These are phyloP conservation scores for Lithobates pipiens DNA, from an alignment of 2,797 vertebrate species.

Conservation along the genomic window DNA sequence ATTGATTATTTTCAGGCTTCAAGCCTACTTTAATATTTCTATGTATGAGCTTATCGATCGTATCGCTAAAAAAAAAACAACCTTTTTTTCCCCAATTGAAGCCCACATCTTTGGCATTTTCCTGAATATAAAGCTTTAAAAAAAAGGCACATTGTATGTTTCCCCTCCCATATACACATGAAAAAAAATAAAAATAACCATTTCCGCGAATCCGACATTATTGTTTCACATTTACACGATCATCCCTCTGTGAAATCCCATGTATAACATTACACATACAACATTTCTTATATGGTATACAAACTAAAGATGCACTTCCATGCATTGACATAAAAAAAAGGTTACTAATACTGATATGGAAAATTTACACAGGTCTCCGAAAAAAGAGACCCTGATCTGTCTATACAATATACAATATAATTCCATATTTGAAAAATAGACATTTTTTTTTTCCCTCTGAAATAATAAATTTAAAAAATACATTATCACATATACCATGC, in stretches of 20 bases:
- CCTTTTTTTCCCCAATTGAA: not conserved
- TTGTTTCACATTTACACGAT: not conserved
- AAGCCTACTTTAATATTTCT: not conserved
- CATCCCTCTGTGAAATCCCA: not conserved
- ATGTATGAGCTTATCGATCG: not conserved
- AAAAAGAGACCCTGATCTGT: slow-evolving; percentile 55
- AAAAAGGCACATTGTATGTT: not conserved
- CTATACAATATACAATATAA: slow-evolving; percentile 72
- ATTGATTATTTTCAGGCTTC: no score
- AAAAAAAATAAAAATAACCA: not conserved
- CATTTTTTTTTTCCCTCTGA: slow-evolving; percentile 65
- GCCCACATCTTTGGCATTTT: slow-evolving; percentile 1
- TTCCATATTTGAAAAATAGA: slow-evolving; percentile 74
- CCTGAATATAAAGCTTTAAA: not conserved
- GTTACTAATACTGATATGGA: slow-evolving; percentile 13
- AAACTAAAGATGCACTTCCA: slow-evolving; percentile 16
- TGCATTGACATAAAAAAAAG: slow-evolving; percentile 1
- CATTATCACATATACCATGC: slow-evolving; percentile 57
- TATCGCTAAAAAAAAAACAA: no score
- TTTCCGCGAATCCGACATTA: not conserved
- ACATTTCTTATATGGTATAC: slow-evolving; percentile 12
- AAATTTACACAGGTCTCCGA: slow-evolving; percentile 34
- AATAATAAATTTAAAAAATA: slow-evolving; percentile 67
- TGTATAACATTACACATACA: not conserved
- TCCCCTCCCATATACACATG: not conserved